Percentiles rank a stretch among this genome's conserved stretches.
phyloP scores from a whole-genome alignment of 2,888 invertebrate genomes.

The Tipula unca region DNA sequence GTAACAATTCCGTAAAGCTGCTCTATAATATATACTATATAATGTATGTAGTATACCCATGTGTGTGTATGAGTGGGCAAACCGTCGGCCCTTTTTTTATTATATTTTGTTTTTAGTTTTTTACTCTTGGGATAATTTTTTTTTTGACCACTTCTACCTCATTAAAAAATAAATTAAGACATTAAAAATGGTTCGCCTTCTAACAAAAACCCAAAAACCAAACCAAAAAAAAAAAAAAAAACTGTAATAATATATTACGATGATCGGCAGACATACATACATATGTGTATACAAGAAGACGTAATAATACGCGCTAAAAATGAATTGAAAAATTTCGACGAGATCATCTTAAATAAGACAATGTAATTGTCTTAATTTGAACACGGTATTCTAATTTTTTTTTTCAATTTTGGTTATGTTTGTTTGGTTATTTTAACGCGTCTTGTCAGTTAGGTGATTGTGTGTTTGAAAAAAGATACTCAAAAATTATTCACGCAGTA shows the following conservation, averaged over 20 bases:
- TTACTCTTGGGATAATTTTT: background rate
- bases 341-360: background rate
- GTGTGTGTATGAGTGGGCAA: background rate
- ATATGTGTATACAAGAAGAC: background rate
- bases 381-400: background rate
- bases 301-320: background rate
- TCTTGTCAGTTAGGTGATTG: background rate
- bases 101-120: background rate
- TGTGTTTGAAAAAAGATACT: too few relatives aligned
- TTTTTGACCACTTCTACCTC: conserved; percentile 2
- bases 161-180: conserved; percentile 4
- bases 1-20: background rate
- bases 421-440: background rate
- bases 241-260: background rate
- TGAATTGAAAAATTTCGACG: background rate
- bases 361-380: background rate
- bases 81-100: background rate
- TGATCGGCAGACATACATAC: background rate
- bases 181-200: conserved; percentile 14
- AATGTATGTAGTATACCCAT: background rate
- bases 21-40: background rate
- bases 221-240: background rate
- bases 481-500: too few relatives aligned
- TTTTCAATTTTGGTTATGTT: background rate
- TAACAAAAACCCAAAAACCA: background rate